Evolutionary conservation across 2,113 vertebrate genomes (phyloP).

Genomic region (Salvelinus sp.): DNA sequence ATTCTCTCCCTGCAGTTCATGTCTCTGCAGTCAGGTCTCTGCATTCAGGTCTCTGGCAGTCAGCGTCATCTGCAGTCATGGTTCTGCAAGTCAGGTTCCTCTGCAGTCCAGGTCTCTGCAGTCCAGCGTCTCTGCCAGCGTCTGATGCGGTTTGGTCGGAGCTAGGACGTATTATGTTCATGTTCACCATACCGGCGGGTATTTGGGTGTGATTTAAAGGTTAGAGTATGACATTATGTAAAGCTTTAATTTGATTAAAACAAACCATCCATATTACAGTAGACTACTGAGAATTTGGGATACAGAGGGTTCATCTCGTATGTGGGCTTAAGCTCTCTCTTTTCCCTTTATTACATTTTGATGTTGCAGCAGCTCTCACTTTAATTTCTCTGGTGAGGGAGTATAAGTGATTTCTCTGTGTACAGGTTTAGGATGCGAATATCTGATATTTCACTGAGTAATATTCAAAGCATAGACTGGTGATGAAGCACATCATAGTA

Average conservation of each 20-base stretch:
- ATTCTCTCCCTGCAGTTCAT: too few relatives aligned
- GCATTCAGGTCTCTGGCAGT: too few relatives aligned
- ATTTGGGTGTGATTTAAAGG: neutral
- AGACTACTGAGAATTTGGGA: neutral
- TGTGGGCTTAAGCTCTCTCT: neutral
- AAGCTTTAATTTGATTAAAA: constrained; percentile 22
- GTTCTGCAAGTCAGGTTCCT: neutral
- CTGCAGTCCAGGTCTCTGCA: neutral
- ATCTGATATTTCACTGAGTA: too few relatives aligned
- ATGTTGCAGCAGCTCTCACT: neutral
- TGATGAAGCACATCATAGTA: too few relatives aligned
- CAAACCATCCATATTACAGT: neutral
- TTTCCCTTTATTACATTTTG: neutral
- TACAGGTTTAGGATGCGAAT: neutral
- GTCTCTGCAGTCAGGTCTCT: too few relatives aligned
- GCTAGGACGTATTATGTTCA: neutral
- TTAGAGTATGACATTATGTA: neutral
- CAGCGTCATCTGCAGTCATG: neutral
- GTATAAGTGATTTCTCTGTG: neutral
- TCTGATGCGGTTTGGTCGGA: neutral
- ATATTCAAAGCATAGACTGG: too few relatives aligned
- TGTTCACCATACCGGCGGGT: neutral
- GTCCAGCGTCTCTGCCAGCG: neutral
- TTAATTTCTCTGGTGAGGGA: neutral
- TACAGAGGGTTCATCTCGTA: neutral